phyloP scores from a whole-genome alignment of 2,888 invertebrate genomes.

The Prosapia bicincta region DNA sequence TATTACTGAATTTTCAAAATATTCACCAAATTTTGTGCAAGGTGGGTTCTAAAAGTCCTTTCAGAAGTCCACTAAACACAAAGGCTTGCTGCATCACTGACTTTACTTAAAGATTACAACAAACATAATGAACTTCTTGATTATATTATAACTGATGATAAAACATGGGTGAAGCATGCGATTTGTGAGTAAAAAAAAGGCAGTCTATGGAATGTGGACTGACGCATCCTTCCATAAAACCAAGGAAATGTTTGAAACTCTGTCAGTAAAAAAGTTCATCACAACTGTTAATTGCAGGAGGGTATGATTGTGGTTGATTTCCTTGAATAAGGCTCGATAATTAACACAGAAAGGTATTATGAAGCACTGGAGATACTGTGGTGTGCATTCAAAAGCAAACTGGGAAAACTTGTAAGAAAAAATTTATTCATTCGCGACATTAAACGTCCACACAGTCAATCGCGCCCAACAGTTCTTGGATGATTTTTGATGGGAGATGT shows the following conservation, averaged over 20 bases:
- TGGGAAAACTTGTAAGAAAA: background rate
- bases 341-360: background rate
- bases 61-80: slow-evolving; percentile 10
- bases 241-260: background rate
- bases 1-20: slow-evolving; percentile 12
- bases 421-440: background rate
- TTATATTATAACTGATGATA: too few species aligned
- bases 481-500: background rate
- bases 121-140: background rate
- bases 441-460: background rate
- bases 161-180: background rate
- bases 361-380: background rate
- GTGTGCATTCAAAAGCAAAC: background rate
- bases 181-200: background rate
- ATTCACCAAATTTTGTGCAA: slow-evolving; percentile 21
- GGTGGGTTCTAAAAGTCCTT: slow-evolving; percentile 17
- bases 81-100: too few species aligned
- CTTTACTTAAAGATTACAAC: too few species aligned
- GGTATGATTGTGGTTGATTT: background rate
- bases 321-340: background rate
- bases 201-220: background rate
- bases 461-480: background rate
- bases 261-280: background rate
- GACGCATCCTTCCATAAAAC: background rate
- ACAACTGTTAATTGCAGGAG: background rate